phyloP scores from a whole-genome alignment of 1,140 invertebrate genomes.

The Meteorus sp. region DNA sequence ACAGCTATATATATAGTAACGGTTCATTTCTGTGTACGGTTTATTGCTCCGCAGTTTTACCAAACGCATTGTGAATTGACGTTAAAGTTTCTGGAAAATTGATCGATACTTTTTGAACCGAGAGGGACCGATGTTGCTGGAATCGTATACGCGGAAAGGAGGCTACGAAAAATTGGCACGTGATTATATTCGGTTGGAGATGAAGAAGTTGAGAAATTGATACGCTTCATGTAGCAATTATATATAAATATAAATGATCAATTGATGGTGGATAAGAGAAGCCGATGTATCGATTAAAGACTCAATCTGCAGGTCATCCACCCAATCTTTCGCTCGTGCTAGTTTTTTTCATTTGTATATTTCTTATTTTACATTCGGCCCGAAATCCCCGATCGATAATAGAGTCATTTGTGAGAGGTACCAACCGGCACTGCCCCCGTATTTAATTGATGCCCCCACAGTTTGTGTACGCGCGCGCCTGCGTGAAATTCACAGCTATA shows the following conservation, averaged over 20 bases:
- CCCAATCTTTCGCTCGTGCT: constrained; percentile 1
- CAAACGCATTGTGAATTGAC: too few species aligned
- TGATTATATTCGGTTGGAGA: neutral
- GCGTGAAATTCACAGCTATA: too few species aligned
- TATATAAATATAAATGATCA: constrained; percentile 24
- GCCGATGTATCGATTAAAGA: constrained; percentile 25
- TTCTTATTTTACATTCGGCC: constrained; percentile 19
- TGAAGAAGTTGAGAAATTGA: neutral
- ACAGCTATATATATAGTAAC: too few species aligned
- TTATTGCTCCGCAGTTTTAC: too few species aligned
- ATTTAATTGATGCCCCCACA: constrained; percentile 50
- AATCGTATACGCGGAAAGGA: too few species aligned
- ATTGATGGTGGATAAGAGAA: constrained; percentile 13
- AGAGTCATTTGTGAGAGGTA: constrained; percentile 50
- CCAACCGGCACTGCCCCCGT: constrained; percentile 27
- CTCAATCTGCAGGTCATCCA: constrained; percentile 22
- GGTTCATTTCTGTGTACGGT: too few species aligned
- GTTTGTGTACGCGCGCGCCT: constrained; percentile 12
- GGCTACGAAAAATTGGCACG: neutral
- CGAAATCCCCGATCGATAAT: constrained; percentile 40
- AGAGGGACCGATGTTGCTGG: too few species aligned
- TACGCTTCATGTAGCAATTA: constrained; percentile 5
- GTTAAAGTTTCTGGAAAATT: too few species aligned
- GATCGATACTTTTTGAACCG: too few species aligned
- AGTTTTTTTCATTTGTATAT: constrained; percentile 3